phyloP scores from a whole-genome alignment of 2,113 vertebrate species.

The Odocoileus hemionus region DNA sequence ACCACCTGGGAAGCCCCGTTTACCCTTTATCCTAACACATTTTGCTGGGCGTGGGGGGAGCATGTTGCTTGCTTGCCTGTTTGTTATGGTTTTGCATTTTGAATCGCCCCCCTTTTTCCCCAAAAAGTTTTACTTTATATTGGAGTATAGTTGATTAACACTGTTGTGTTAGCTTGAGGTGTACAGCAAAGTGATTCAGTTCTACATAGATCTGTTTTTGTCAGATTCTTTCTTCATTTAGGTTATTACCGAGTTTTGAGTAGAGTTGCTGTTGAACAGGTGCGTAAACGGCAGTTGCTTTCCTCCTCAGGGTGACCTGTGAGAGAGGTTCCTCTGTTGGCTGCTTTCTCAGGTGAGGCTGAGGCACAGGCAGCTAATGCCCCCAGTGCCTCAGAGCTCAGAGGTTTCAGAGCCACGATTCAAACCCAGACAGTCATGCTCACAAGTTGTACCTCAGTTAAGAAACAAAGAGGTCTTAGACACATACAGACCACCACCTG shows the following conservation, averaged over 20 bases:
- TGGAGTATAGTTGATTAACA: background rate
- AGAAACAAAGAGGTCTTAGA: background rate
- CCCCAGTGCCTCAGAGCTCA: background rate
- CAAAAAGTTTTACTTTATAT: background rate
- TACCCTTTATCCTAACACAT: background rate
- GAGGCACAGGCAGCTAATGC: background rate
- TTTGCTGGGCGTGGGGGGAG: background rate
- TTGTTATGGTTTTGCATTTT: background rate
- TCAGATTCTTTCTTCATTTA: background rate
- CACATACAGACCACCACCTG: background rate
- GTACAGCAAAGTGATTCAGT: background rate
- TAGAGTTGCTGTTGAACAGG: background rate
- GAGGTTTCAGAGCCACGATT: background rate
- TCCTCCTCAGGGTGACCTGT: background rate
- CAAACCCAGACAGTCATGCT: background rate
- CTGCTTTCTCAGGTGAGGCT: background rate
- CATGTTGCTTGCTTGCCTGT: background rate
- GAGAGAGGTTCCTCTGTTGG: background rate
- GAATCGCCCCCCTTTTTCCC: background rate
- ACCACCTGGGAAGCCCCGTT: background rate
- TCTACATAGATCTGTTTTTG: background rate
- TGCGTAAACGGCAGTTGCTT: background rate
- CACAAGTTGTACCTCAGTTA: background rate
- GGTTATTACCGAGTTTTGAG: background rate
- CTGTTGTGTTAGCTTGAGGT: background rate